Percentiles rank a stretch among this genome's conserved stretches.
phyloP scores from a whole-genome alignment of 2,888 invertebrate species.

The Ferrisia virgata region DNA sequence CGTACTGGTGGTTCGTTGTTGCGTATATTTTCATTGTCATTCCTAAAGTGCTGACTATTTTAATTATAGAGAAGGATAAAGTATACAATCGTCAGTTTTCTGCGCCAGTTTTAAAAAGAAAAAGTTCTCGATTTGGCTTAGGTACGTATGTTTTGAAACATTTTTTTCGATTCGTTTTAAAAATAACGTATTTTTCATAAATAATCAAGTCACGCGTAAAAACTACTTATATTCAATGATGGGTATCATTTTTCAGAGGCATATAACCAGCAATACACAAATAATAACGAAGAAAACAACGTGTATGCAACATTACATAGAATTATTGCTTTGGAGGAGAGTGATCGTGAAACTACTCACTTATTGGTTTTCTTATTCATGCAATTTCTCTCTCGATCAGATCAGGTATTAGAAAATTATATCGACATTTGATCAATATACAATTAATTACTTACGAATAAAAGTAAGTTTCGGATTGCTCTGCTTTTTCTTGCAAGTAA shows the following conservation, averaged over 20 bases:
- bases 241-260: conserved; percentile 65
- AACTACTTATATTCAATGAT: too few relatives aligned
- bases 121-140: conserved; percentile 69
- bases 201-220: neutral
- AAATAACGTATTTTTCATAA: neutral
- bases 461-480: neutral
- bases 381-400: conserved; percentile 85
- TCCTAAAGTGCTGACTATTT: neutral
- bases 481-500: neutral
- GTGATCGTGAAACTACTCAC: conserved; percentile 93
- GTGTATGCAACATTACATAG: conserved; percentile 64
- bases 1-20: too few relatives aligned
- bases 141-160: neutral
- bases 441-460: neutral
- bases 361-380: conserved; percentile 90
- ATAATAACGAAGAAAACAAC: conserved; percentile 20
- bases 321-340: conserved; percentile 88
- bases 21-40: neutral
- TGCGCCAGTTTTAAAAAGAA: conserved; percentile 89
- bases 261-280: conserved; percentile 14
- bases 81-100: conserved; percentile 84
- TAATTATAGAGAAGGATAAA: conserved; percentile 46
- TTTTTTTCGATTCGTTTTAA: neutral
- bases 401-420: conserved; percentile 57
- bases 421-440: too few relatives aligned